Evolutionary conservation across 2,113 vertebrate species (phyloP).

Genomic region (Chamaea fasciata): DNA sequence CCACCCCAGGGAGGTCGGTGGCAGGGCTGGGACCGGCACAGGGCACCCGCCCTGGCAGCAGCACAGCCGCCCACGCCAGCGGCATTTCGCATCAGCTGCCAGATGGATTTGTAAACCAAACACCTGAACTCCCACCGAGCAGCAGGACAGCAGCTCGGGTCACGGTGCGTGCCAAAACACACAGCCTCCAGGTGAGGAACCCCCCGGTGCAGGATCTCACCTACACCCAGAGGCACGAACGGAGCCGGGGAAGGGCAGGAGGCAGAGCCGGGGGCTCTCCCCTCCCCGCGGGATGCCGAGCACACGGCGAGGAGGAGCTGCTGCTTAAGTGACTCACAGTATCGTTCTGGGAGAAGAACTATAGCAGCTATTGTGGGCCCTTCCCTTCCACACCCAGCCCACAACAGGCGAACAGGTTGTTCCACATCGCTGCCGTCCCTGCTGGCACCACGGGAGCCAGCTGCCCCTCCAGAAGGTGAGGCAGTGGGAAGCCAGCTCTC

Average conservation of each 20-base stretch:
- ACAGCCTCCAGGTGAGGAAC: background rate
- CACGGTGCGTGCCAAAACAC: fast-evolving
- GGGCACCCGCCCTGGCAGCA: background rate
- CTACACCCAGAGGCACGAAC: background rate
- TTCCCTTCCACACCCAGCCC: constrained; percentile 46
- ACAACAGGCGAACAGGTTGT: constrained; percentile 24
- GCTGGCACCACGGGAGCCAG: background rate
- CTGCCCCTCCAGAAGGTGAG: background rate
- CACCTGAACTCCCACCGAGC: fast-evolving
- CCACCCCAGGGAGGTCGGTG: fast-evolving
- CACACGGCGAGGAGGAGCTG: background rate
- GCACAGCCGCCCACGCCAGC: background rate
- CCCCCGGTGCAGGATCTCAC: background rate
- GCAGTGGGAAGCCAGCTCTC: background rate
- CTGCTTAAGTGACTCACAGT: constrained; percentile 33
- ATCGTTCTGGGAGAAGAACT: background rate
- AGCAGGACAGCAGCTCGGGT: background rate
- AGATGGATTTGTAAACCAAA: background rate
- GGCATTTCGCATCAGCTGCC: background rate
- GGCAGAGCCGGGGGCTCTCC: background rate
- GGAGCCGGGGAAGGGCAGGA: background rate
- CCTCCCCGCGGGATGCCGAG: background rate
- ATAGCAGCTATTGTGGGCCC: background rate
- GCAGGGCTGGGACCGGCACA: background rate
- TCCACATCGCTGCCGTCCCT: constrained; percentile 28